Evolutionary conservation across 2,113 vertebrate species (phyloP).

Genomic region (Chitala chitala): DNA sequence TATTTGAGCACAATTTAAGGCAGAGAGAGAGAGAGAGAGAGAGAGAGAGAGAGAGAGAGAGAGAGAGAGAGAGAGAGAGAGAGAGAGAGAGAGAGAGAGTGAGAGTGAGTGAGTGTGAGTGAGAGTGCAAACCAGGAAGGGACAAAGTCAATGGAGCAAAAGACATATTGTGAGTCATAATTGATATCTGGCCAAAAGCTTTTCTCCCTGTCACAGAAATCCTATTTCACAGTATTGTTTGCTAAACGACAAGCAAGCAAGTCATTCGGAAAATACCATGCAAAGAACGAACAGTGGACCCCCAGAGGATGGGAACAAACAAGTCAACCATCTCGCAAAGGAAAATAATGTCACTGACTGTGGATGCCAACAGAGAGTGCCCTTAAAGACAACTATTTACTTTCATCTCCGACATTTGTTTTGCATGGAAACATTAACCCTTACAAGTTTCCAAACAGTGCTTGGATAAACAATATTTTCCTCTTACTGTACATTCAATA

Average conservation of each 20-base stretch:
- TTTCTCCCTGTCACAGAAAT: slow-evolving; percentile 16
- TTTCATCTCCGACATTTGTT: slow-evolving; percentile 6
- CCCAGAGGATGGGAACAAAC: slow-evolving; percentile 6
- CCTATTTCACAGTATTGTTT: slow-evolving; percentile 17
- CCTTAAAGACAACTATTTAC: slow-evolving; percentile 20
- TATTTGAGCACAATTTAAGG: too few species aligned
- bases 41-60: too few species aligned
- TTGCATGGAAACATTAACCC: slow-evolving; percentile 13
- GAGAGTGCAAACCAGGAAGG: neutral
- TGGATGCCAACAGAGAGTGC: slow-evolving; percentile 13
- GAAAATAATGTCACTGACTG: slow-evolving; percentile 2
- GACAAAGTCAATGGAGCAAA: slow-evolving; percentile 6
- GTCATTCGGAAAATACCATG: slow-evolving; percentile 12
- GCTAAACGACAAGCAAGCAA: slow-evolving; percentile 5
- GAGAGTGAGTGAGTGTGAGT: too few species aligned
- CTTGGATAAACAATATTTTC: too few species aligned
- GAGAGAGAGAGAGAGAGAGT: too few species aligned
- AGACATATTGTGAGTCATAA: slow-evolving; percentile 12
- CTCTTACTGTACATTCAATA: neutral
- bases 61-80: too few species aligned
- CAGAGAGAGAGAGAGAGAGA: too few species aligned
- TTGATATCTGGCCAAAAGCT: slow-evolving; percentile 19
- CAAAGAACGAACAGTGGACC: neutral
- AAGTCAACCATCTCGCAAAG: slow-evolving; percentile 1
- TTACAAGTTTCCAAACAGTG: slow-evolving; percentile 19